Evolutionary conservation across 1,140 invertebrate species (phyloP).

Genomic region (Harlomillsia oculata): DNA sequence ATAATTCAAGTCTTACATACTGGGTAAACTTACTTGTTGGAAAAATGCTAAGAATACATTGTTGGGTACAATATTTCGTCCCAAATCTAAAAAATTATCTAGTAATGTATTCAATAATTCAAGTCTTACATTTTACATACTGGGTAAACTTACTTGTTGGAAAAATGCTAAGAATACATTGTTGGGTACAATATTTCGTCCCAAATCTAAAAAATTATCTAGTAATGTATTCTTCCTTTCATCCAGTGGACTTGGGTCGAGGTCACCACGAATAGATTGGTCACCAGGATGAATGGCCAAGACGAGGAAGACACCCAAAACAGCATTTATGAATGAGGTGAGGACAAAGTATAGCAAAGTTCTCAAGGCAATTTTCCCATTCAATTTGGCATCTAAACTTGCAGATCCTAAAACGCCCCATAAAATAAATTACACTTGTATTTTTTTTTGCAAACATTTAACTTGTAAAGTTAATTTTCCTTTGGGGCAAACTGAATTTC

Average conservation of each 20-base stretch:
- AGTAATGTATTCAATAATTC: constrained; percentile 66
- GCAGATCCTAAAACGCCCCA: constrained; percentile 64
- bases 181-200: constrained; percentile 76
- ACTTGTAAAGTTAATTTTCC: no score
- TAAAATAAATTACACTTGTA: background rate
- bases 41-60: constrained; percentile 81
- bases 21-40: constrained; percentile 63
- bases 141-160: constrained; percentile 50
- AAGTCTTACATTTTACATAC: background rate
- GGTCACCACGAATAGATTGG: constrained; percentile 47
- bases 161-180: constrained; percentile 81
- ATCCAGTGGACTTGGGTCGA: constrained; percentile 42
- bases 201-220: constrained; percentile 74
- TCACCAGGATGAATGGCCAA: constrained; percentile 67
- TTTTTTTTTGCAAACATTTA: background rate
- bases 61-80: constrained; percentile 76
- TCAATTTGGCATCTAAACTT: constrained; percentile 72
- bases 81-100: constrained; percentile 73
- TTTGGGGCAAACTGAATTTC: no score
- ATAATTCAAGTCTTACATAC: no score
- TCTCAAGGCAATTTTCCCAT: constrained; percentile 69
- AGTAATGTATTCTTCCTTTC: constrained; percentile 56
- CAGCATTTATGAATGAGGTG: constrained; percentile 69
- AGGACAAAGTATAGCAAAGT: constrained; percentile 68
- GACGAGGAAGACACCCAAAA: constrained; percentile 62